phyloP scores from a whole-genome alignment of 2,113 vertebrate genomes.

The Elgaria multicarinata region DNA sequence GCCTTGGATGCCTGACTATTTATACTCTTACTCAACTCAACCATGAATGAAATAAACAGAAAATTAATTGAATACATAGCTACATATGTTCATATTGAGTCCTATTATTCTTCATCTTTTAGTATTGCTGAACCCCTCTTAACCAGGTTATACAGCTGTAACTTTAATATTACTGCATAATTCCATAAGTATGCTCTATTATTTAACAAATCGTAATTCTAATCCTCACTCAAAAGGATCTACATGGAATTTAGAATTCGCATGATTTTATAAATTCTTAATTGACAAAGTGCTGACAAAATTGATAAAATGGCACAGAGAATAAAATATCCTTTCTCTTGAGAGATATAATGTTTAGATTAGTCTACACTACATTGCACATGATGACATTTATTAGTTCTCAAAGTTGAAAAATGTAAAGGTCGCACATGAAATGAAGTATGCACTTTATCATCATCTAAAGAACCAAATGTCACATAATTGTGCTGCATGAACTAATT shows the following conservation, averaged over 20 bases:
- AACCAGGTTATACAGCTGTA: background rate
- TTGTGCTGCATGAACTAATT: constrained; percentile 39
- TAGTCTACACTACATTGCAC: background rate
- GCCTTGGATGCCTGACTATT: background rate
- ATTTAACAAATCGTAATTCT: background rate
- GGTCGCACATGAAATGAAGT: constrained; percentile 36
- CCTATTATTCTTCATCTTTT: background rate
- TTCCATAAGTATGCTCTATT: background rate
- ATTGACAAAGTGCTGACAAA: background rate
- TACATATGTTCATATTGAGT: background rate
- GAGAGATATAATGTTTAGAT: background rate
- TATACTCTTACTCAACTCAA: background rate
- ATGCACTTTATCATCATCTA: constrained; percentile 16
- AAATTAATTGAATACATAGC: background rate
- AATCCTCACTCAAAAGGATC: background rate
- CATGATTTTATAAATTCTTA: background rate
- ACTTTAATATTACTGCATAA: background rate
- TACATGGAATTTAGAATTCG: background rate
- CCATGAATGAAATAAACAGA: background rate
- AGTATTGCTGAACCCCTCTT: background rate
- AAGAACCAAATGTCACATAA: constrained; percentile 43
- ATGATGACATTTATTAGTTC: constrained; percentile 48
- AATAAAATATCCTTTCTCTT: constrained; percentile 5
- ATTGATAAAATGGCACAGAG: background rate
- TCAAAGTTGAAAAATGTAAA: constrained; percentile 44